Percentiles rank a stretch among this genome's conserved stretches.
Conservation (phyloP, 2,113 vertebrate genomes). For the Pterophyllum scalare region DNA sequence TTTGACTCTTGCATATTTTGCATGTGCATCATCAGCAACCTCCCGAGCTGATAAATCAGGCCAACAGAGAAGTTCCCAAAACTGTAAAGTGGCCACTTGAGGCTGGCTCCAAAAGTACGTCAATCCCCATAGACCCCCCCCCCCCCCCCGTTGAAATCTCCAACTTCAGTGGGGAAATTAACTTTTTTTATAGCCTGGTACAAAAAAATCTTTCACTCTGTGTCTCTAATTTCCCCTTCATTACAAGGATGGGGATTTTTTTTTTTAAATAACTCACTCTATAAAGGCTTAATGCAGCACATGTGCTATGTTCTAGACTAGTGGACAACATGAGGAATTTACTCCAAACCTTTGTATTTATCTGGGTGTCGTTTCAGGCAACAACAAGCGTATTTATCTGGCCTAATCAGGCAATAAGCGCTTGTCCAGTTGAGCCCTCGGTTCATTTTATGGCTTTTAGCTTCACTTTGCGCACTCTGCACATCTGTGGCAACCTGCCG, state of each 20-base stretch:
- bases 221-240: background rate
- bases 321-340: background rate
- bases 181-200: background rate
- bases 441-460: background rate
- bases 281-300: too few relatives aligned
- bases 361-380: background rate
- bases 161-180: background rate
- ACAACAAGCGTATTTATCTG: background rate
- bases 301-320: background rate
- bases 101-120: background rate
- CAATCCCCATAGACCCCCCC: background rate
- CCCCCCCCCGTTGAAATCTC: background rate
- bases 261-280: background rate
- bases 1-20: background rate
- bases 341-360: background rate
- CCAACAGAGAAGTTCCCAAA: background rate
- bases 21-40: background rate
- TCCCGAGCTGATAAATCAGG: background rate
- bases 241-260: rapidly evolving
- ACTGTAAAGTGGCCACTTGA: constrained; percentile 3
- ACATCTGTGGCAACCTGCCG: background rate
- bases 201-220: background rate
- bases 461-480: background rate
- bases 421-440: background rate
- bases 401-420: background rate